Percentiles rank a stretch among this genome's conserved stretches.
Evolutionary conservation across 2,113 vertebrate genomes (phyloP).

Genomic region (Laticauda colubrina): DNA sequence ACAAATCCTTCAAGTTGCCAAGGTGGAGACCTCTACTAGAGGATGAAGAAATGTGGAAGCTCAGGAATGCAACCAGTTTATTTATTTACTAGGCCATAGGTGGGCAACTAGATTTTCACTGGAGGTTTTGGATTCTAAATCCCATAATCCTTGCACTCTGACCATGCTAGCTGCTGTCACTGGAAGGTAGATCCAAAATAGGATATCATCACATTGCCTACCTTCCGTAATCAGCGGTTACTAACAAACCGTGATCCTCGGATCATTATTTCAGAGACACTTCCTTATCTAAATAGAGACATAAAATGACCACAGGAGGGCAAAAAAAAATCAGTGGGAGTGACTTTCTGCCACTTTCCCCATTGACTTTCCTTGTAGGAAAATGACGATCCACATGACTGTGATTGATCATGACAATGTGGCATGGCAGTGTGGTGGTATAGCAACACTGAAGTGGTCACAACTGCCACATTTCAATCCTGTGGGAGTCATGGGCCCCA

Average conservation of each 20-base stretch:
- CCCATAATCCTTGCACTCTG: background rate
- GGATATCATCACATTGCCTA: background rate
- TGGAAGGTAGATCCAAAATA: background rate
- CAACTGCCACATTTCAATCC: background rate
- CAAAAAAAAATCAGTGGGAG: background rate
- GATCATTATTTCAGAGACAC: background rate
- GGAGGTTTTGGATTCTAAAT: background rate
- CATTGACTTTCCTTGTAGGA: background rate
- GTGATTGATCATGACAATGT: background rate
- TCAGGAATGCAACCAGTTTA: background rate
- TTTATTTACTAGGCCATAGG: background rate
- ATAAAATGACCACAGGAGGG: background rate
- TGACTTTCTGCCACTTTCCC: background rate
- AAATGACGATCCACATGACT: background rate
- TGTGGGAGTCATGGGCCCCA: background rate
- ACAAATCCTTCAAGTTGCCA: too few relatives aligned
- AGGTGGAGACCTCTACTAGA: background rate
- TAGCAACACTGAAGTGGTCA: background rate
- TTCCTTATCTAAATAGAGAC: background rate
- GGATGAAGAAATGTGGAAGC: background rate
- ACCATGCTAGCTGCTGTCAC: background rate
- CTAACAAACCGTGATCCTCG: background rate
- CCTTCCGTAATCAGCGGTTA: background rate
- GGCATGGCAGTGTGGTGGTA: background rate
- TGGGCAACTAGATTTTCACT: too few relatives aligned